Evolutionary conservation across 2,113 vertebrate genomes (phyloP), one percentile per base, ranked within the genome.

Genomic region (human (Homo sapiens)): DNA sequence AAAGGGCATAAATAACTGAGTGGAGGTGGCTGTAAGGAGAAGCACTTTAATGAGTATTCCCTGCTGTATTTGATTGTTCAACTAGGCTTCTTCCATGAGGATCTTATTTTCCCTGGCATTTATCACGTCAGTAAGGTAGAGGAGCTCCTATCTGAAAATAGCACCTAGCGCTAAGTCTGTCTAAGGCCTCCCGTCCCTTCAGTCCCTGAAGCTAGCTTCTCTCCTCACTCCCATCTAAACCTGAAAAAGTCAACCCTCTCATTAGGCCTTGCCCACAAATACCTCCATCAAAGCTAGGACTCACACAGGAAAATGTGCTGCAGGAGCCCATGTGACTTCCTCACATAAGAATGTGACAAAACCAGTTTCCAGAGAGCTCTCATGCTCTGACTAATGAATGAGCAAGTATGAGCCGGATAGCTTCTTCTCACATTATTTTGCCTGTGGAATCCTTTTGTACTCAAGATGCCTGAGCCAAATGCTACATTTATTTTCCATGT

Each of bases 291-390:
- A 96, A 96, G 70, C 70, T 94, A 94, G 78, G 79, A 75, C 43
- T 89, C 90, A 95, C 38, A 72, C 43, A 17, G 76, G 61, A 10
- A 52, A 92, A 45, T 12, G 35, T 40, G 57, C 43, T 68, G 35
- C 72, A 59, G 66, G 50, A 89, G 43, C 23, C 32, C 84, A 30
- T 0, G 81, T 91, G 90, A 94, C 93, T 92, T 72, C 55, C 93
- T 87, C 61, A 45, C 1, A 1, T 0, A 50, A 87, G 88, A 97
- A 98, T 97, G 97, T 55, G 20, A 57, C 85, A 50, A 82, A 95
- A 96, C 97, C 96, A 82, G 97, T 98, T 96, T 96, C 40, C 11
- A 64, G 83, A 72, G 30, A 57, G 70, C 57, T 64, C 59, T 35
- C n/a, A 32, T 0, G 5, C 75, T 90, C 92, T 97, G 23, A 27